Evolutionary conservation across 2,797 vertebrate genomes (phyloP).

Genomic region (Knipowitschia caucasica): DNA sequence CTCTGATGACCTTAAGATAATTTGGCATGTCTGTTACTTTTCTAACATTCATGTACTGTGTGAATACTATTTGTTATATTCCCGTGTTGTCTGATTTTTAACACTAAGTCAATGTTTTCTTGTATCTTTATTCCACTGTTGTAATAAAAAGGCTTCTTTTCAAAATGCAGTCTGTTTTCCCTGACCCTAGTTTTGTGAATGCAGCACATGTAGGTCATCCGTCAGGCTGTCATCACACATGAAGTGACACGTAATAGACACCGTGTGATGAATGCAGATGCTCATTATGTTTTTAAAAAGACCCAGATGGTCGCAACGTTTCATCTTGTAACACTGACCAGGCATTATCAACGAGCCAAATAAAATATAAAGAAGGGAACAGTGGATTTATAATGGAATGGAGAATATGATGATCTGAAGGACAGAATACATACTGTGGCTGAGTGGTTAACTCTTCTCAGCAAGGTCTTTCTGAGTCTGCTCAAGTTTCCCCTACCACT

Average conservation of each 20-base stretch:
- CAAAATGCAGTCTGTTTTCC: slow-evolving; percentile 1
- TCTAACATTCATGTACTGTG: slow-evolving; percentile 16
- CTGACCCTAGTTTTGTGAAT: not conserved
- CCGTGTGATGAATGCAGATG: not conserved
- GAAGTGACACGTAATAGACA: not conserved
- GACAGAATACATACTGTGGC: too few relatives aligned
- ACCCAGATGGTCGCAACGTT: not conserved
- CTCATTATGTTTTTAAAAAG: not conserved
- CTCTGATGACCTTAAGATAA: slow-evolving; percentile 3
- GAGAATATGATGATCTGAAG: too few relatives aligned
- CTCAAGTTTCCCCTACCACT: too few relatives aligned
- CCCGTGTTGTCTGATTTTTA: slow-evolving; percentile 38
- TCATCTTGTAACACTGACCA: not conserved
- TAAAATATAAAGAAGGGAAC: not conserved
- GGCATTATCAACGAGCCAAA: not conserved
- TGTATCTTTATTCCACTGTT: slow-evolving; percentile 49
- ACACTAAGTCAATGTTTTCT: slow-evolving; percentile 51
- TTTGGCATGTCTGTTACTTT: slow-evolving; percentile 59
- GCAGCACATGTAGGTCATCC: not conserved
- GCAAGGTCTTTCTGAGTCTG: too few relatives aligned
- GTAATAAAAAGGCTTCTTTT: slow-evolving; percentile 52
- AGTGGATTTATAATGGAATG: too few relatives aligned
- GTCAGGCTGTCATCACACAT: not conserved
- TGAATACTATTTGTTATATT: slow-evolving; percentile 63
- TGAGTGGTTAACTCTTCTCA: too few relatives aligned